Conservation (phyloP, 2,888 invertebrate genomes). For the Ptilodon capucinus region DNA sequence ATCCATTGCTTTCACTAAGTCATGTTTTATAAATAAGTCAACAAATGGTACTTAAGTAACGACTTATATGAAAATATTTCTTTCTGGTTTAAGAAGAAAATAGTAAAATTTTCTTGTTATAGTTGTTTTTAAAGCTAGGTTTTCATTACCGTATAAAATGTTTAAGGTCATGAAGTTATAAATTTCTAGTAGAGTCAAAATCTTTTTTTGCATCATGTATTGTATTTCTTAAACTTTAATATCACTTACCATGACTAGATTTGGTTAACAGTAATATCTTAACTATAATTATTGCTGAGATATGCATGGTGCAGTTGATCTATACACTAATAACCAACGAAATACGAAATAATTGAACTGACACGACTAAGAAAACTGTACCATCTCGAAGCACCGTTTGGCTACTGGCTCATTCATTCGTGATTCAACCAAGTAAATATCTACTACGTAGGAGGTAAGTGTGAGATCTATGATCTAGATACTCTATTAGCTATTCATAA, state of each 20-base stretch:
- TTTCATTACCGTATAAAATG: background rate
- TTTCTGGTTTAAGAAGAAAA: no score
- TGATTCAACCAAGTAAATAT: background rate
- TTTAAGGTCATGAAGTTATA: background rate
- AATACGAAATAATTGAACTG: background rate
- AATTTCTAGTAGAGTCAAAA: no score
- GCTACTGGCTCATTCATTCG: background rate
- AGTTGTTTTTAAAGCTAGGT: background rate
- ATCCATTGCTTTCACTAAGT: no score
- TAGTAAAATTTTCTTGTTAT: no score
- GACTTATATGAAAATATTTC: no score
- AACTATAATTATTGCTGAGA: slow-evolving; percentile 20
- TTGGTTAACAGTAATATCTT: slow-evolving; percentile 22
- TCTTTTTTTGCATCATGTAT: no score
- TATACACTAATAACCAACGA: background rate
- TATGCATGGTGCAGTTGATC: slow-evolving; percentile 13
- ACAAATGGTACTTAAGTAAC: no score
- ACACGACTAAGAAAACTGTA: background rate
- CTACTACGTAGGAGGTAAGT: no score
- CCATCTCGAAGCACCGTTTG: background rate
- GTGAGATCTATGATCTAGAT: no score
- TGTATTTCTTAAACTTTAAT: no score
- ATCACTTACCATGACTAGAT: slow-evolving; percentile 23
- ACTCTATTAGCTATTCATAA: no score
- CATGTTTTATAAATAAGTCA: no score